Evolutionary conservation across 2,888 invertebrate genomes (phyloP), one percentile per base, ranked within the genome.

Genomic region (Cryptus armator): DNA sequence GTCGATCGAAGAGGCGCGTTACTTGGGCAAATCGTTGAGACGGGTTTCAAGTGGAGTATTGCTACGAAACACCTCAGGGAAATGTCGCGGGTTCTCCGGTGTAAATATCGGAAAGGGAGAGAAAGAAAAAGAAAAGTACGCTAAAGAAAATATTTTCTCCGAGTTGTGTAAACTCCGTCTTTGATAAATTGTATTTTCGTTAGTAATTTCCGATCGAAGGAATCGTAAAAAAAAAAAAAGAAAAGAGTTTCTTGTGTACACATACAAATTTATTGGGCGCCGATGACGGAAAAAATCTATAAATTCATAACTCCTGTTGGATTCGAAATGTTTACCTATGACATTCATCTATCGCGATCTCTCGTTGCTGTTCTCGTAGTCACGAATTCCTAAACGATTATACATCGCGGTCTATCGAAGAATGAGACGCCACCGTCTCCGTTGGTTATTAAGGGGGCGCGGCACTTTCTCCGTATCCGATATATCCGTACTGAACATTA

Each of bases 401-500:
- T 62, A 62, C 29, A 29, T 7, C 3, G n/a, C 12, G 29, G 32
- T 14, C 24, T 14, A 62, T 62, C 71, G 75, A 72, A 67, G 85
- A 82, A 82, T 64, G 71, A 80, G 82, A 85, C 82, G 85, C 67
- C 59, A 67, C 67, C 37, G 85, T 71, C 76, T 80, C 16, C 24
- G 37, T 37, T 24, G 77, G 72, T 83, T 83, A 84, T 84, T 85
- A 81, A 86, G 62, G 81, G 84, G 86, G 87, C 86, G 84, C 74
- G 83, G 84, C 87, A 83, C 87, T 87, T 87, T 87, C 87, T 86
- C 84, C 82, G 76, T 79, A 70, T 81, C 82, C 53, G 83, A 82
- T 80, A 74, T 70, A 37, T 37, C 37, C 76, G 76, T 44, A 76
- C 51, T 48, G 70, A 44, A 62, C 53, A 81, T 66, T 62, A 29